These are phyloP conservation scores for Pseudocheirus occidentalis DNA, from an alignment of 2,797 vertebrate species.

Conservation along the genomic window DNA sequence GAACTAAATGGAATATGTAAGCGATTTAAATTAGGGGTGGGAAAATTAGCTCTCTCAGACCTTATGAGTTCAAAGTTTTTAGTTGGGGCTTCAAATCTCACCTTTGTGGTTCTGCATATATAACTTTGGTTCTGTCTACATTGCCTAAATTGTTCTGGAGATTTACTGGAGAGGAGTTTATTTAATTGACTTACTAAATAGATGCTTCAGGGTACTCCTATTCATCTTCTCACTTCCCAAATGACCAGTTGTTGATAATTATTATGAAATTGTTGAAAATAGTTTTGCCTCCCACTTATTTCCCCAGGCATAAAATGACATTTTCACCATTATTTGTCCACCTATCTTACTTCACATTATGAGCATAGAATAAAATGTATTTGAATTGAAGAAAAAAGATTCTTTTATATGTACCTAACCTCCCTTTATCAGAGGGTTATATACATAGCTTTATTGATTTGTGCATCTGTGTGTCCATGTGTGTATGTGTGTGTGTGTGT, in stretches of 20 bases:
- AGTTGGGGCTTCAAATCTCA: conserved; percentile 36
- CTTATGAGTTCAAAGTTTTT: conserved; percentile 31
- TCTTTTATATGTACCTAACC: background rate
- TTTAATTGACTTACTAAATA: conserved; percentile 41
- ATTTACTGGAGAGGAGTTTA: background rate
- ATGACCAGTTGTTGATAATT: conserved; percentile 3
- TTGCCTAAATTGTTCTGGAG: background rate
- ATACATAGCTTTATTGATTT: background rate
- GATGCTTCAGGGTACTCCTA: background rate
- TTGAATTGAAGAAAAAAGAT: background rate
- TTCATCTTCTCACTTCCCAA: background rate
- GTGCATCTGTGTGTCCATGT: too few species aligned
- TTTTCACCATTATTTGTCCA: background rate
- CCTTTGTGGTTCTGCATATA: conserved; percentile 5
- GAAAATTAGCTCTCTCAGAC: conserved; percentile 33
- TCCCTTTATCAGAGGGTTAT: background rate
- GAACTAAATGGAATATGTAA: conserved; percentile 17
- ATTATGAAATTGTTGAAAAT: background rate
- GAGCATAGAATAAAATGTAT: background rate
- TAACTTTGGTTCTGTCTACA: conserved; percentile 18
- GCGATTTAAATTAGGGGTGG: conserved; percentile 34
- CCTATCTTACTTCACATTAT: background rate
- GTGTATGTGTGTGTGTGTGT: background rate
- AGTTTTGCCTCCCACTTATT: background rate
- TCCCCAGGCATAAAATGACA: background rate